Conservation (phyloP, 2,113 vertebrate genomes). For the Montifringilla adamsi region DNA sequence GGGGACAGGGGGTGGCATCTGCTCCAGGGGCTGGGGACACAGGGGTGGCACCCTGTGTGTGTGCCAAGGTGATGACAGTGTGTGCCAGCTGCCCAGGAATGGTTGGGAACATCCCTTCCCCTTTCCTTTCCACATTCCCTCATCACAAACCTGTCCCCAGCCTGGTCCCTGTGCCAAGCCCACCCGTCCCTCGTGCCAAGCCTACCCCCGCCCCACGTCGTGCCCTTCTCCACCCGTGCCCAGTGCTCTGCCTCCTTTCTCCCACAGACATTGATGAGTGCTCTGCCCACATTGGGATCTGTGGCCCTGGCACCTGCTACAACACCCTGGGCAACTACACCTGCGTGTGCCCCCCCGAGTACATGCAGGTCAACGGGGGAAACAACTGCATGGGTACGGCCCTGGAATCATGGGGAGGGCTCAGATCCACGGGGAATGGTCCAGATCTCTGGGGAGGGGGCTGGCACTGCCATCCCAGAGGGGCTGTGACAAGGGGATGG, state of each 20-base stretch:
- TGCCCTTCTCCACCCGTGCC: not conserved
- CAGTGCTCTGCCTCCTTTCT: not conserved
- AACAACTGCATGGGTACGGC: slow-evolving; percentile 91
- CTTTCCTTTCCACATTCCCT: not conserved
- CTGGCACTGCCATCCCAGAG: not conserved
- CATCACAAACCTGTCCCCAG: not conserved
- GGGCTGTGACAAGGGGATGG: not conserved
- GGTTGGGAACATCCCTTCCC: not conserved
- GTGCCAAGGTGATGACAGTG: accelerated
- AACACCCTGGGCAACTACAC: slow-evolving; percentile 95
- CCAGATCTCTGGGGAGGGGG: not conserved
- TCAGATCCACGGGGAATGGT: accelerated
- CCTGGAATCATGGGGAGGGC: accelerated
- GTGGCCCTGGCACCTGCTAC: slow-evolving; percentile 91
- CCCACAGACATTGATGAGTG: slow-evolving; percentile 89
- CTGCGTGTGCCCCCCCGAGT: slow-evolving; percentile 89
- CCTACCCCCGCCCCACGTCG: accelerated
- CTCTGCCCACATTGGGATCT: slow-evolving; percentile 83
- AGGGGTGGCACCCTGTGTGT: not conserved
- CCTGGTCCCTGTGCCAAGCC: not conserved
- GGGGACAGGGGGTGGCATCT: not conserved
- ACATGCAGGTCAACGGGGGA: slow-evolving; percentile 93
- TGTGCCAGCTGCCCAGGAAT: not conserved
- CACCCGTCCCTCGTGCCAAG: not conserved
- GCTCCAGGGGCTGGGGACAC: not conserved